Percentiles rank a stretch among this genome's conserved stretches.
Conservation (phyloP, 2,888 invertebrate genomes). For the Andrena dorsata region DNA sequence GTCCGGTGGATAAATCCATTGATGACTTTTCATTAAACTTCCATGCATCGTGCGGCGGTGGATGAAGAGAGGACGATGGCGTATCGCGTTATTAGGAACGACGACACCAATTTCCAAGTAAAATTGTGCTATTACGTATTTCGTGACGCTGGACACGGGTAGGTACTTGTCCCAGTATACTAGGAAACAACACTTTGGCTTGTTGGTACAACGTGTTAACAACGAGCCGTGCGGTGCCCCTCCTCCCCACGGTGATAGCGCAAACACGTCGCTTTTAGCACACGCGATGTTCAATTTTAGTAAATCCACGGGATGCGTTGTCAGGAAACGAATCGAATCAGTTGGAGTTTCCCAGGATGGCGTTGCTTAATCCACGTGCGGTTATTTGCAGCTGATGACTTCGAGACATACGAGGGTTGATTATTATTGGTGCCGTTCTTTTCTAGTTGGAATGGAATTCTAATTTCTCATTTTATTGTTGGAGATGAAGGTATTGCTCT, state of each 20-base stretch:
- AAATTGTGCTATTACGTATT: not conserved
- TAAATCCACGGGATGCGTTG: not conserved
- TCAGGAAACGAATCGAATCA: not conserved
- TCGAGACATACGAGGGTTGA: too few species aligned
- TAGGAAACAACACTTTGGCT: conserved; percentile 3
- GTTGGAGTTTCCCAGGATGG: not conserved
- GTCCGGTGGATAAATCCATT: not conserved
- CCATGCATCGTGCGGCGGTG: not conserved
- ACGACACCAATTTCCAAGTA: conserved; percentile 18
- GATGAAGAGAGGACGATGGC: not conserved
- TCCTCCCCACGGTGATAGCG: not conserved
- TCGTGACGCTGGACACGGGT: not conserved
- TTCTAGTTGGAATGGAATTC: too few species aligned
- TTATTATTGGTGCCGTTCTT: too few species aligned
- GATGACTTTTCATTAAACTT: conserved; percentile 1
- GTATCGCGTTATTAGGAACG: not conserved
- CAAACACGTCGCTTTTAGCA: not conserved
- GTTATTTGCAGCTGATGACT: too few species aligned
- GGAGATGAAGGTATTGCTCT: too few species aligned
- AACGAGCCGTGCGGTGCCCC: not conserved
- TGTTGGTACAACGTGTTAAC: conserved; percentile 24
- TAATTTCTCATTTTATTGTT: too few species aligned
- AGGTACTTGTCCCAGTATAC: not conserved
- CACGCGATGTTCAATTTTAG: not conserved
- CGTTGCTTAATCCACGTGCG: too few species aligned